These are phyloP conservation scores for Pseudobourletiella spinata DNA, from an alignment of 1,140 invertebrate genomes.

Conservation along the genomic window DNA sequence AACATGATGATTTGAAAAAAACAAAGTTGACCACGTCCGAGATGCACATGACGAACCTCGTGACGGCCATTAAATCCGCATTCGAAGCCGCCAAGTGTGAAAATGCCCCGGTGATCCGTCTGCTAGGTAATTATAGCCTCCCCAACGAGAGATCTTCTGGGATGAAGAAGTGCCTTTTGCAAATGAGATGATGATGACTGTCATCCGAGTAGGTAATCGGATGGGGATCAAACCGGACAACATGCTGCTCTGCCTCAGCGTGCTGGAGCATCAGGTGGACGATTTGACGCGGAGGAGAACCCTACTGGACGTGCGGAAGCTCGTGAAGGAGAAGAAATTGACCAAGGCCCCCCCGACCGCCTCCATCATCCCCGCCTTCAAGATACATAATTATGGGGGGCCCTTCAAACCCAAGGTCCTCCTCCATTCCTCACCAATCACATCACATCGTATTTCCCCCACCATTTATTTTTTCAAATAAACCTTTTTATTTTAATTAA, in stretches of 20 bases:
- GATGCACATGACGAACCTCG: background rate
- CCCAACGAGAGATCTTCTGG: background rate
- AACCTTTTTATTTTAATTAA: no score
- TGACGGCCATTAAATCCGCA: background rate
- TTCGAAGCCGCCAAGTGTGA: background rate
- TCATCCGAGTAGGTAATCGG: slow-evolving; percentile 1
- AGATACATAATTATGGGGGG: background rate
- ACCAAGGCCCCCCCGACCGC: background rate
- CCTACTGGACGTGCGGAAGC: background rate
- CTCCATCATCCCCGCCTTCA: background rate
- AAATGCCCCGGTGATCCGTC: background rate
- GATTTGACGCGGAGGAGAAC: background rate
- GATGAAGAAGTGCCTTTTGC: no score
- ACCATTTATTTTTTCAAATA: no score
- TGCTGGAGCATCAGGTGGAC: background rate
- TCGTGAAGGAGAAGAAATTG: background rate
- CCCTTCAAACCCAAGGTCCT: background rate
- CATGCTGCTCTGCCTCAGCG: background rate
- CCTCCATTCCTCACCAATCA: no score
- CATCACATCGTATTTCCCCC: no score
- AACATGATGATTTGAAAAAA: no score
- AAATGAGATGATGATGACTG: no score
- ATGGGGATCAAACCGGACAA: background rate
- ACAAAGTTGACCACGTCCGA: background rate
- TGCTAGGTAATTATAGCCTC: slow-evolving; percentile 1